These are phyloP conservation scores for Antidorcas marsupialis DNA, from an alignment of 2,113 vertebrate genomes.

Conservation along the genomic window DNA sequence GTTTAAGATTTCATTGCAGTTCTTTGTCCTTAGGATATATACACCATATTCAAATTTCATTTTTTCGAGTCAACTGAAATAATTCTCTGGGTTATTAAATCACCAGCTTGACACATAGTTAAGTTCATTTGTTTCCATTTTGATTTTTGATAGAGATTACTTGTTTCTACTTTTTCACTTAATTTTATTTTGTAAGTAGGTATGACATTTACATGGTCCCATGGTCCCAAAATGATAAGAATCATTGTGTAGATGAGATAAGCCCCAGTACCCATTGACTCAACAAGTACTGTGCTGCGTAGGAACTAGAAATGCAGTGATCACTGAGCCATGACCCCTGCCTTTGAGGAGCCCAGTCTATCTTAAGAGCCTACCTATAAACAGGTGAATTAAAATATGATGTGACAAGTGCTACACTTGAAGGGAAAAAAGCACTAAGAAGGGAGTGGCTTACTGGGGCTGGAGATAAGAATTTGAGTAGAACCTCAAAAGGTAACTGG, in stretches of 20 bases:
- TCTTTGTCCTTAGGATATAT: not conserved
- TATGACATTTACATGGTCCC: not conserved
- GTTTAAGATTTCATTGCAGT: not conserved
- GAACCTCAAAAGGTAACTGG: not conserved
- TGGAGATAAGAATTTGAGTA: not conserved
- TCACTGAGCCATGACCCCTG: not conserved
- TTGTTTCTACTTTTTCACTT: not conserved
- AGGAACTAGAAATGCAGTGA: not conserved
- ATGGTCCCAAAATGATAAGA: not conserved
- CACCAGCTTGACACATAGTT: not conserved
- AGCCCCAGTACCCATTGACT: not conserved
- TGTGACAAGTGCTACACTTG: not conserved
- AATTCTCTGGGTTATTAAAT: slow-evolving; percentile 9
- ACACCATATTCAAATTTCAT: not conserved
- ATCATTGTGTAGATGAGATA: not conserved
- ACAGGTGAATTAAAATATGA: not conserved
- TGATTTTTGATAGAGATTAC: not conserved
- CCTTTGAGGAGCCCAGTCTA: not conserved
- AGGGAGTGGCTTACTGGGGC: not conserved
- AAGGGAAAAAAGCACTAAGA: not conserved
- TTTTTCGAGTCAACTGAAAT: not conserved
- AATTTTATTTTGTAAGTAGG: not conserved
- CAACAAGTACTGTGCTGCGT: not conserved
- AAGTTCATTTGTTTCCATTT: not conserved
- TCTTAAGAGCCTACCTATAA: not conserved